Base-by-base conservation (phyloP, 2,113 vertebrate genomes). In the Tichodroma muraria region DNA sequence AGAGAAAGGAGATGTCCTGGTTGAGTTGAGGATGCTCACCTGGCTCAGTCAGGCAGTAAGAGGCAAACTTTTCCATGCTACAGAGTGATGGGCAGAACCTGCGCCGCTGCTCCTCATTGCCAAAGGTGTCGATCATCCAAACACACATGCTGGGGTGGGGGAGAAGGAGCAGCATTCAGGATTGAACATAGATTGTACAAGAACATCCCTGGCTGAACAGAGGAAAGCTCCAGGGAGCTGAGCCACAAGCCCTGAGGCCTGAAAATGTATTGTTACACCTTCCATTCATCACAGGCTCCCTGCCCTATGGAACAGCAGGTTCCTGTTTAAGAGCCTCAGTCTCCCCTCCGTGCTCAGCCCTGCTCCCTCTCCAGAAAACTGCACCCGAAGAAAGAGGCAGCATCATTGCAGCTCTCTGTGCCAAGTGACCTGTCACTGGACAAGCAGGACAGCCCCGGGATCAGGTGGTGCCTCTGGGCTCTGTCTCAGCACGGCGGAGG, bases 11-110 rank as follows among this genome's bases (percentile, higher is more conserved):
- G 54, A 20, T 9, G 31, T 37, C 42, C 19, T n/a, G 54, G 3
- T 5, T 7, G 54, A 60, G 5, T 5, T 7, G 63, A 53, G 50
- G 75, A 59, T 27, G 90, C 98, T 94, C 93, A 99, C 99, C 99
- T 97, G 99, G 99, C 94, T 99, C 99, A 18, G 99, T 99, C 87
- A 99, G 98, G 97, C 99, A 99, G 95, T 99, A 99, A 60, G 99
- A 99, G 50, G 98, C 99, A 85, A 99, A 98, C 80, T 98, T 99
- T 44, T 99, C 98, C 99, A 99, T 99, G 49, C 97, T 96, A 25
- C 99, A 99, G 45, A 99, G 98, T 0, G 98, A 96, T 2, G 99
- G 99, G 92, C 99, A 99, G 94, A 98, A 98, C 93, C 24, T 98
- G 89, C 80, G 98, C 80, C 99, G 98, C 97, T 99, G 99, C 49